Conservation (phyloP, 2,113 vertebrate genomes). For the Ictalurus furcatus region DNA sequence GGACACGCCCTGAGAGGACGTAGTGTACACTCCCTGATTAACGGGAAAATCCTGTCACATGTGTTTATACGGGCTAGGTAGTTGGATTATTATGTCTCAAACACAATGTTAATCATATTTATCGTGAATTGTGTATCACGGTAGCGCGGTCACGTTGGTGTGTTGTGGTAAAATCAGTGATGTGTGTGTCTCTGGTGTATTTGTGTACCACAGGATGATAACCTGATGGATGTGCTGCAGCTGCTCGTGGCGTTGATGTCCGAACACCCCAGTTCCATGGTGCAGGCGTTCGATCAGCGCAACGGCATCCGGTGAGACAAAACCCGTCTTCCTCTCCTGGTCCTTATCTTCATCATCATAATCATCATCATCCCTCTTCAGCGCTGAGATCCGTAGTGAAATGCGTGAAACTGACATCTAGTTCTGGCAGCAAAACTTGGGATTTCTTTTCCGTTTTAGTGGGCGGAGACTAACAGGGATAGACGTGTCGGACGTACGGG, state of each 20-base stretch:
- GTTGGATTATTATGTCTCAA: not conserved
- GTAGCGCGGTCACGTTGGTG: not conserved
- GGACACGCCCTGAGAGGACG: not conserved
- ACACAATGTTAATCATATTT: not conserved
- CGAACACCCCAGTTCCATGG: conserved; percentile 92
- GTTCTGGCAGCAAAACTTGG: too few relatives aligned
- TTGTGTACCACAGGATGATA: conserved; percentile 84
- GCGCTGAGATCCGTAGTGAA: not conserved
- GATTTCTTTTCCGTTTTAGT: not conserved
- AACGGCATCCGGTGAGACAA: conserved; percentile 89
- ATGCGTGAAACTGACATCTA: not conserved
- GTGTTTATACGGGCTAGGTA: not conserved
- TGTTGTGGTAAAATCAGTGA: not conserved
- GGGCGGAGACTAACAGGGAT: not conserved
- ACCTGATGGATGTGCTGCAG: conserved; percentile 97
- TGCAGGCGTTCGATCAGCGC: conserved; percentile 94
- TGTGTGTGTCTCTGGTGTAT: not conserved
- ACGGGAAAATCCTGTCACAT: not conserved
- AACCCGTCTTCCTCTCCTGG: not conserved
- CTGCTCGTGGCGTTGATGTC: conserved; percentile 96
- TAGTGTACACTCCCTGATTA: conserved; percentile 1
- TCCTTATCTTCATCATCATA: not conserved
- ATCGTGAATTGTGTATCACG: not conserved
- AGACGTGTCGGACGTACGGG: not conserved
- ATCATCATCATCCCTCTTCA: not conserved